Conservation (phyloP, 2,888 invertebrate species). For the Amphiduros pacificus region DNA sequence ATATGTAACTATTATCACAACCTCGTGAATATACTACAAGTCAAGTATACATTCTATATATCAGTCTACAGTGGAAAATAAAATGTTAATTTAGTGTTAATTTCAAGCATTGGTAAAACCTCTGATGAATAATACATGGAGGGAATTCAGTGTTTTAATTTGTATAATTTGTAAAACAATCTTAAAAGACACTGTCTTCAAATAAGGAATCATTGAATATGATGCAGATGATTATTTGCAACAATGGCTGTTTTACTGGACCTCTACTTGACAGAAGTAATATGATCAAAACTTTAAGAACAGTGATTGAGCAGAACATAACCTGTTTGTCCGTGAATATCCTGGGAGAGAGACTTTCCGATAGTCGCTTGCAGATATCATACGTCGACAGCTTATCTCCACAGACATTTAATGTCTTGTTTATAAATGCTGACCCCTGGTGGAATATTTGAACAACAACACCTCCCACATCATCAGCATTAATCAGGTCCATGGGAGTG, state of each 20-base stretch:
- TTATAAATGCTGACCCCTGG: constrained; percentile 29
- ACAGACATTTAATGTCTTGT: constrained; percentile 45
- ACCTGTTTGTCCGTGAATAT: constrained; percentile 45
- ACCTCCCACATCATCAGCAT: constrained; percentile 45
- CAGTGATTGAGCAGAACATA: neutral
- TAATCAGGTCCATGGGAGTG: constrained; percentile 42
- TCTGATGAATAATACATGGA: too few species aligned
- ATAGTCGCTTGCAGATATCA: constrained; percentile 43
- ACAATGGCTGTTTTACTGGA: too few species aligned
- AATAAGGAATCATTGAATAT: neutral
- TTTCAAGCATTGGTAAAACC: too few species aligned
- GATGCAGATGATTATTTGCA: too few species aligned
- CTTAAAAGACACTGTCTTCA: neutral
- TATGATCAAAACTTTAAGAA: neutral
- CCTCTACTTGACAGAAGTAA: too few species aligned
- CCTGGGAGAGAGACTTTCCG: constrained; percentile 34
- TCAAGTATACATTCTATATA: too few species aligned
- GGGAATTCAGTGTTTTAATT: too few species aligned
- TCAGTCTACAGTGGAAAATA: too few species aligned
- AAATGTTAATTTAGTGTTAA: too few species aligned
- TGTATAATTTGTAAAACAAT: neutral
- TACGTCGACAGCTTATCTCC: constrained; percentile 46
- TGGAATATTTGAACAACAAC: constrained; percentile 37
- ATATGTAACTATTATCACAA: too few species aligned
- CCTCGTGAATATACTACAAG: too few species aligned